Base-by-base conservation (phyloP, 2,888 invertebrate species). In the Tetranychus truncatus region DNA sequence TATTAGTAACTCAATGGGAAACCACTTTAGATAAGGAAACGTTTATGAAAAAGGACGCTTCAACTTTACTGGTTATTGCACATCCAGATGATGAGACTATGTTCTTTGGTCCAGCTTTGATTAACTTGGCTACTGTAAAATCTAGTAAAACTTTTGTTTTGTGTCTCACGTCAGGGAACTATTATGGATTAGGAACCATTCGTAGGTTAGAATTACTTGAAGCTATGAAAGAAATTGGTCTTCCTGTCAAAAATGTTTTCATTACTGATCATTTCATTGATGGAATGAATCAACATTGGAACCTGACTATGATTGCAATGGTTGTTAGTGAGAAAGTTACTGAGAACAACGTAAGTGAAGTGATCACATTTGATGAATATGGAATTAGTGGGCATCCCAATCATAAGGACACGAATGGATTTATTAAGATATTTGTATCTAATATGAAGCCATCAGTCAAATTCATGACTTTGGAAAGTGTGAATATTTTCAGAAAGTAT, bases 71-170 rank as follows among this genome's bases (percentile, higher is more conserved):
- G 74, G 88, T 96, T 1, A 91, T 88, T 71, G 95, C 97, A 34
- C 99, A 99, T 85, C 97, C 97, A 20, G 97, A 99, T 83, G 97
- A 99, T 82, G 97, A 99, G 83, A 92, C 92, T 80, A 96, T 99
- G 97, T 99, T 99, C 83, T 99, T 99, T 83, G 92, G 94, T 0
- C 99, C 99, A 21, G 4, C 20, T 8, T 87, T 45, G n/a, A 67
- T 74, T 20, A 34, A 15, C 9, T 2, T 45, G 45, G 44, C 44
- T 7, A 21, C 76, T 34, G 73, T 73, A 72, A 45, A 71, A 18
- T 73, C 65, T 18, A 76, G 73, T 21, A 86, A 87, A 78, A 88
- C 95, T 66, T 89, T 89, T 82, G 81, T 95, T 75, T 85, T 95
- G 74, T 95, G 95, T 83, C 85, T 95, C 79, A 90, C 92, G 45